Conservation (phyloP, 2,113 vertebrate species). For the Mohoua ochrocephala region DNA sequence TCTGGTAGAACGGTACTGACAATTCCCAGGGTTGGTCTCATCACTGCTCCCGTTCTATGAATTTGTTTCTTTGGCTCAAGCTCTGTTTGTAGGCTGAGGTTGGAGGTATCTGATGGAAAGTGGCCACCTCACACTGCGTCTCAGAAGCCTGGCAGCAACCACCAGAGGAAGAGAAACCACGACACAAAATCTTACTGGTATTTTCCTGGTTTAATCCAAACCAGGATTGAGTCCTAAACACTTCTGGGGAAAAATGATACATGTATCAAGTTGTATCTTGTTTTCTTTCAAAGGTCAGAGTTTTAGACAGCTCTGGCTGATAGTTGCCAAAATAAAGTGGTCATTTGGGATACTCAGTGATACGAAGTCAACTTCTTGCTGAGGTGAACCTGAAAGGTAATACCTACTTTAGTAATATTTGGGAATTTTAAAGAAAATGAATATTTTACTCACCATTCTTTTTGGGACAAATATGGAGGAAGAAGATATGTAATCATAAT, state of each 20-base stretch:
- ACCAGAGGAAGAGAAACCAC: not conserved
- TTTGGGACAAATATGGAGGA: not conserved
- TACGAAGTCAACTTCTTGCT: not conserved
- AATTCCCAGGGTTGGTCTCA: not conserved
- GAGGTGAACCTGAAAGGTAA: not conserved
- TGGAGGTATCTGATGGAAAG: not conserved
- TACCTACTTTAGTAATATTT: not conserved
- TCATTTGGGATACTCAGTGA: not conserved
- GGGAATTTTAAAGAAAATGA: not conserved
- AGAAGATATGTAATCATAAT: not conserved
- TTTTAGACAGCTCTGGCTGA: not conserved
- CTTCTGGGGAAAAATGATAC: not conserved
- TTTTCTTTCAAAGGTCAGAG: not conserved
- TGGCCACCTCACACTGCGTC: rapidly evolving
- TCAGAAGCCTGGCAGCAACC: not conserved
- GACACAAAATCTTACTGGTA: not conserved
- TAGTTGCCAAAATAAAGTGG: not conserved
- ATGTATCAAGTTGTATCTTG: not conserved
- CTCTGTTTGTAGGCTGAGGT: not conserved
- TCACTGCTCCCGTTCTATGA: not conserved
- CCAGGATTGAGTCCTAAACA: not conserved
- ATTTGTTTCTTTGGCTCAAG: not conserved
- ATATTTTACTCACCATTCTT: not conserved
- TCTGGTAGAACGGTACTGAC: rapidly evolving
- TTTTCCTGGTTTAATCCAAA: not conserved